Evolutionary conservation across 2,888 invertebrate genomes (phyloP), one percentile per base, ranked within the genome.

Genomic region (Pammene fasciana): DNA sequence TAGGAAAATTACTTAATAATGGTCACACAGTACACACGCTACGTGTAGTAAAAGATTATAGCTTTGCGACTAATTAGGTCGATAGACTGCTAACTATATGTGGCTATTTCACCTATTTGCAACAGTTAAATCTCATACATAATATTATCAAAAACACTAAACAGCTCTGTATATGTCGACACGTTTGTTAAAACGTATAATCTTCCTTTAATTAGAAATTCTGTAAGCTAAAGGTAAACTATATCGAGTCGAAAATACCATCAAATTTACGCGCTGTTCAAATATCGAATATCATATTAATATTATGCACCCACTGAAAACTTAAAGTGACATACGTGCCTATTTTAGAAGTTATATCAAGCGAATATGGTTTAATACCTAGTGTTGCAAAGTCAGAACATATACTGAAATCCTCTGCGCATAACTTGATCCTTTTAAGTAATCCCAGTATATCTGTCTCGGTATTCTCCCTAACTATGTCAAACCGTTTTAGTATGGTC

Each of bases 21-120:
- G 16, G 50, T 26, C 45, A 65, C 65, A 14, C 57, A 50, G 46
- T 48, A 16, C 18, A 41, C 11, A 36, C n/a, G 50, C 46, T 41
- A n/a, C n/a, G n/a, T n/a, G n/a, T n/a, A 62, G 62, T 62, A 62
- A 62, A 62, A 62, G 41, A 50, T 62, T 62, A 62, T n/a, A 26
- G 62, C 41, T n/a, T 26, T n/a, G n/a, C 26, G 9, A 41, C 50
- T 38, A 41, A 62, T 62, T 62, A 41, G 8, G 61, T 62, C 52
- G 41, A 11, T 41, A 26, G 62, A 26, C 13, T 38, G 16, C 52
- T 62, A 62, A 41, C 0, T 52, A 38, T 5, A 2, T 26, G 4
- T 26, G 4, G 26, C 26, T 26, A 26, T 26, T 26, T 26, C 26
- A n/a, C n/a, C n/a, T n/a, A n/a, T n/a, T n/a, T n/a, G n/a, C 26